Evolutionary conservation across 2,888 invertebrate species (phyloP), one percentile per base, ranked within the genome.

Genomic region (Marronus borbonicus): DNA sequence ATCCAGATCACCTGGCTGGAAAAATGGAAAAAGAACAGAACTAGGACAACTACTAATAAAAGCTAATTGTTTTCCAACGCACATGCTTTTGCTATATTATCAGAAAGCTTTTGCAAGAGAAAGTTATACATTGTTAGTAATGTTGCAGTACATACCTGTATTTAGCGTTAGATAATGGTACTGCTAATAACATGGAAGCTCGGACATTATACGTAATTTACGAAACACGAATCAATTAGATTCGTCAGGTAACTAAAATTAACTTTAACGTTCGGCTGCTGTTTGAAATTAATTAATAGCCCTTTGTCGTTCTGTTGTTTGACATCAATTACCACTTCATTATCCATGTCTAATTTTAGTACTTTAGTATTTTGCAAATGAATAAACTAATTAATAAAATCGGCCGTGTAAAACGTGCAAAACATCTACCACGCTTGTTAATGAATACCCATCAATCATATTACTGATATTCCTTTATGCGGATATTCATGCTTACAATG

Each of bases 281-380:
- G 55, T 60, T 60, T 60, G 60, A 74, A 74, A 55, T 76, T 76
- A 76, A 76, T 76, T 76, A 76, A 76, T 76, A 60, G 31, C 66
- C 31, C 68, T 66, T 68, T 68, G 49, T 55, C 44, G 44, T 24
- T 17, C 5, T 58, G 66, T 66, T 76, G 76, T 66, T 76, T 55
- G 76, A 76, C 66, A 66, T 58, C 76, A 66, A 76, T 66, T 76
- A 55, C n/a, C 76, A 66, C 68, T 76, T 60, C 76, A 76, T 66
- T 68, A 60, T 60, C 44, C 58, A 14, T 58, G 55, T 52, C 17
- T 76, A 49, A 64, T 60, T 64, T 74, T 49, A 49, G 60, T 31
- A 24, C 66, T 36, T 52, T 44, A 20, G 44, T 68, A 44, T 55
- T 55, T 66, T 36, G 66, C 66, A 66, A 55, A n/a, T 58, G 76